Evolutionary conservation across 2,797 vertebrate species (phyloP).

Genomic region (Galagoides demidoff): DNA sequence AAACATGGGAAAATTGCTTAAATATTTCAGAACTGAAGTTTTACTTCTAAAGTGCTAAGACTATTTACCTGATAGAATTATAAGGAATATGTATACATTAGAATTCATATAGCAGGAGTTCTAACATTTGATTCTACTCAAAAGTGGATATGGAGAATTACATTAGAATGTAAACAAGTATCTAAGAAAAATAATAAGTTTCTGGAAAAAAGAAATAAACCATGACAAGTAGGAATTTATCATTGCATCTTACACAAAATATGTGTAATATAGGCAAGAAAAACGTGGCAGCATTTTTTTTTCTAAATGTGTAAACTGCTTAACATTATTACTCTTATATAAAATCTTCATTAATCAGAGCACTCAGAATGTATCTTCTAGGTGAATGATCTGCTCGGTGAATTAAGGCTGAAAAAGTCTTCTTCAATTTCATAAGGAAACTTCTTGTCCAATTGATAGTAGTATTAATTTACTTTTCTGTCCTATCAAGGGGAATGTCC

Average conservation of each 20-base stretch:
- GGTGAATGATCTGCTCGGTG: not conserved
- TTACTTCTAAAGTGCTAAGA: not conserved
- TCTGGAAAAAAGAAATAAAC: not conserved
- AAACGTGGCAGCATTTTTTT: not conserved
- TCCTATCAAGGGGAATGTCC: not conserved
- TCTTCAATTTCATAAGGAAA: not conserved
- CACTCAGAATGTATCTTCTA: not conserved
- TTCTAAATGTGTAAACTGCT: not conserved
- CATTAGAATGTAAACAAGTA: not conserved
- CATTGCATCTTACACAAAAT: conserved; percentile 5
- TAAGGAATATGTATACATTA: not conserved
- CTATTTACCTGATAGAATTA: not conserved
- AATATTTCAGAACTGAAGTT: not conserved
- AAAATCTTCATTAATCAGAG: not conserved
- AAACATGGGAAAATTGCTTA: not conserved
- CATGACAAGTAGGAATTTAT: not conserved
- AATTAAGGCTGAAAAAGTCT: not conserved
- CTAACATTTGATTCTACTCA: not conserved
- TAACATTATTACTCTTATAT: not conserved
- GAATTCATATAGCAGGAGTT: not conserved
- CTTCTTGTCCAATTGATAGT: not conserved
- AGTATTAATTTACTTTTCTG: not conserved
- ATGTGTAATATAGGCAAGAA: not conserved
- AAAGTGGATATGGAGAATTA: not conserved
- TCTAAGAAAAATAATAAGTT: not conserved